Evolutionary conservation across 2,888 invertebrate species (phyloP), one percentile per base, ranked within the genome.

Genomic region (Eueremaeus valkanovi): DNA sequence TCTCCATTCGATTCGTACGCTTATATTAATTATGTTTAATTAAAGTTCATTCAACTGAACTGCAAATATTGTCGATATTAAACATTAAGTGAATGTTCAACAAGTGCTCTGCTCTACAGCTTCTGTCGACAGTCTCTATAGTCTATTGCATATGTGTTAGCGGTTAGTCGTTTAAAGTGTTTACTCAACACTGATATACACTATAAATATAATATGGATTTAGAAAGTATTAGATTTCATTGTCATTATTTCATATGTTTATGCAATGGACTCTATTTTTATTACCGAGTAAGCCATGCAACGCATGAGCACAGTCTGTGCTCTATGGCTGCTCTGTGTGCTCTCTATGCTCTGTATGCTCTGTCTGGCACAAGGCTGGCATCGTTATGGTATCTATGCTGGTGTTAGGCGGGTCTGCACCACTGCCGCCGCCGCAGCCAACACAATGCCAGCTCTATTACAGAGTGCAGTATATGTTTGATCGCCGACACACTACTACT

Each of bases 141-240:
- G 45, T 45, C 16, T 18, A 18, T 18, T 45, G 45, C 16, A 45
- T 58, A 24, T 24, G 29, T 24, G 58, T 58, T 58, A 58, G 58
- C 16, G 58, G 9, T 58, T 58, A 24, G 58, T 58, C 24, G 58
- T 58, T 58, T 58, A 58, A 29, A 27, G 58, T 58, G 58, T 58
- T 58, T 18, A 58, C 58, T 58, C 27, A 5, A n/a, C 9, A 5
- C 27, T 27, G 6, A 55, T 55, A 55, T 55, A 3, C 1, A 63
- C n/a, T 63, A 63, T 63, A 63, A 63, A 29, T 29, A 63, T 63
- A 24, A 24, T 6, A 21, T 58, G 29, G 58, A 29, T 58, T 58
- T 63, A 33, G 63, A 63, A 63, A 63, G 55, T 63, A 63, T 63
- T 63, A 33, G 8, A 63, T 63, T 63, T 63, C 63, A 63, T 58